Percentiles rank a stretch among this genome's conserved stretches.
Conservation (phyloP, 2,113 vertebrate species). For the Chascanopsetta lugubris region DNA sequence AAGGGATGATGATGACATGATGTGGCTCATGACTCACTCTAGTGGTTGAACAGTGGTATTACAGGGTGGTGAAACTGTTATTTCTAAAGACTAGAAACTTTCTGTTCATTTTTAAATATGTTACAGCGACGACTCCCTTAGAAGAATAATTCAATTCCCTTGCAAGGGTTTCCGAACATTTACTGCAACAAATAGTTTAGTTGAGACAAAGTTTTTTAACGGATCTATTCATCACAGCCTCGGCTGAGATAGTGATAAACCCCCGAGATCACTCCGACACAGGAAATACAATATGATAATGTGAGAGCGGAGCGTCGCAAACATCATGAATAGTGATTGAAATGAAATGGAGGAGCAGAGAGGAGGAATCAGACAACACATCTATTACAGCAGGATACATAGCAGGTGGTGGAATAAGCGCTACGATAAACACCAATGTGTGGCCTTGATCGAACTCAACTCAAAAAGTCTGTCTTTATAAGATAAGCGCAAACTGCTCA, state of each 20-base stretch:
- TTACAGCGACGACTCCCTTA: no score
- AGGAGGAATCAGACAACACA: constrained; percentile 28
- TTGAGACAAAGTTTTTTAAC: not conserved
- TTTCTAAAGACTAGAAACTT: no score
- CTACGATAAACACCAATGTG: constrained; percentile 23
- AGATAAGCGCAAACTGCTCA: not conserved
- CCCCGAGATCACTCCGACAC: constrained; percentile 2
- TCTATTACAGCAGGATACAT: constrained; percentile 12
- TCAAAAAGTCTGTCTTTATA: constrained; percentile 15
- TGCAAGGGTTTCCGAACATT: no score
- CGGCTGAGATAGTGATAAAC: not conserved
- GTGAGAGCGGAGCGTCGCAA: not conserved
- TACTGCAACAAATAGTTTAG: not conserved
- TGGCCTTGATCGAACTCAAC: constrained; percentile 26
- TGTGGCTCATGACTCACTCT: no score
- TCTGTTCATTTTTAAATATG: no score
- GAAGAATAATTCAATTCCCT: no score
- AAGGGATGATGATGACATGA: no score
- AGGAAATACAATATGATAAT: constrained; percentile 5
- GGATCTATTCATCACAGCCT: constrained; percentile 11
- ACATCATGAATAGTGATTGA: not conserved
- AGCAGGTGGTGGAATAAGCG: constrained; percentile 21
- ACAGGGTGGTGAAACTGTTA: no score
- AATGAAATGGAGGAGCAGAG: not conserved
- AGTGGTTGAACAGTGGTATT: no score